These are phyloP conservation scores for Agrochola macilenta DNA, from an alignment of 2,888 invertebrate genomes.

Conservation along the genomic window DNA sequence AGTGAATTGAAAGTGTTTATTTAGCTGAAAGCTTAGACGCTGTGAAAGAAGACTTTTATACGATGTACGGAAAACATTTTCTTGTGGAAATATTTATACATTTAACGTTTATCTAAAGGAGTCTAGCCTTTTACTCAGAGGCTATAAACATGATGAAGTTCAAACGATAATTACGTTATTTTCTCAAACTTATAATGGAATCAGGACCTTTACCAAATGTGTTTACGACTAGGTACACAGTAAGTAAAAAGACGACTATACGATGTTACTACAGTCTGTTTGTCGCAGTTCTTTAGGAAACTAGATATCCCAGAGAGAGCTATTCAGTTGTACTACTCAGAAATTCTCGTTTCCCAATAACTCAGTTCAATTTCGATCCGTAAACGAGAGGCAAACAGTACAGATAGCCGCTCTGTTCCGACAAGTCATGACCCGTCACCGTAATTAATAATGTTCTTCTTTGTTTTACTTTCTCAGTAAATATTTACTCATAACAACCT, in stretches of 20 bases:
- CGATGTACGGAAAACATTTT: neutral
- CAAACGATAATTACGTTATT: neutral
- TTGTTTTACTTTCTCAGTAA: conserved; percentile 44
- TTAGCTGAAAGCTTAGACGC: conserved; percentile 17
- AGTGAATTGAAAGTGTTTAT: conserved; percentile 43
- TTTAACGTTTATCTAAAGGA: neutral
- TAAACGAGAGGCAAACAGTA: neutral
- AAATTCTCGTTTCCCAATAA: neutral
- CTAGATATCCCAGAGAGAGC: neutral
- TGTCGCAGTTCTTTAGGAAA: neutral
- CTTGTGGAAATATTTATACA: neutral
- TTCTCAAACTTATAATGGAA: neutral
- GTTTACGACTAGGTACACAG: neutral
- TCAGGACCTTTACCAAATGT: neutral
- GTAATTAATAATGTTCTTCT: conserved; percentile 8
- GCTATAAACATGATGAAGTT: neutral
- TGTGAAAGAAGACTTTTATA: conserved; percentile 11
- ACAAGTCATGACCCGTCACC: neutral
- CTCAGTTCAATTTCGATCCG: neutral
- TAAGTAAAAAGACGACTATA: neutral
- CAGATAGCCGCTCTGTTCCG: neutral
- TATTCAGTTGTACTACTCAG: neutral
- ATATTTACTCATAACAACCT: conserved; percentile 33
- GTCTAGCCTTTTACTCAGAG: neutral
- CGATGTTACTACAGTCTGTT: neutral